phyloP scores from a whole-genome alignment of 2,888 invertebrate genomes.

The Drosophila robusta region DNA sequence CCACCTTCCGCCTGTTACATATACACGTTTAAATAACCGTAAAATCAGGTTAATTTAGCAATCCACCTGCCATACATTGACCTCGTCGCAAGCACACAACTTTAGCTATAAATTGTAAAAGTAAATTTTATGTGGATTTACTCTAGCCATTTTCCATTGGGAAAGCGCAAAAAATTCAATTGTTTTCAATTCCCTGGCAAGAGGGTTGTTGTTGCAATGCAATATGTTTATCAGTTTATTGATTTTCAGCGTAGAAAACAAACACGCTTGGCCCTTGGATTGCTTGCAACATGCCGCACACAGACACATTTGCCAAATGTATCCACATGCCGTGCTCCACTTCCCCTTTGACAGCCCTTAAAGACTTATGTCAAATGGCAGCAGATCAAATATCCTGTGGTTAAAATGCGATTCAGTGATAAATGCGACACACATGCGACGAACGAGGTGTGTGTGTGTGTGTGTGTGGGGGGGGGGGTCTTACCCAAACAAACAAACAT shows the following conservation, averaged over 20 bases:
- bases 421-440: conserved; percentile 68
- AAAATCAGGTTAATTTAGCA: conserved; percentile 3
- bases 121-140: conserved; percentile 38
- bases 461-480: neutral
- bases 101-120: conserved; percentile 50
- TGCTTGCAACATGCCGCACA: conserved; percentile 40
- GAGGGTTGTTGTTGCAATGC: conserved; percentile 29
- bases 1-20: no score
- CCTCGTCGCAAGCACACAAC: conserved; percentile 1
- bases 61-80: conserved; percentile 11
- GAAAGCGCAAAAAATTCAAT: conserved; percentile 44
- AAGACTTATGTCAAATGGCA: conserved; percentile 76
- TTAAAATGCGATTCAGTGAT: conserved; percentile 77
- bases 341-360: conserved; percentile 15
- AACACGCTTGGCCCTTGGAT: conserved; percentile 25
- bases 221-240: conserved; percentile 75
- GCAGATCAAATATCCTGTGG: conserved; percentile 80
- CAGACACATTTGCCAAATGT: conserved; percentile 49
- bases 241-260: conserved; percentile 60
- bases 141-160: conserved; percentile 3
- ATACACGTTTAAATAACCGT: neutral
- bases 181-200: conserved; percentile 45
- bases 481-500: conserved; percentile 30
- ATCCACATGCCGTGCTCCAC: conserved; percentile 38
- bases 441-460: neutral